Evolutionary conservation across 1,140 invertebrate species (phyloP).

Genomic region (Arctopsyche grandis): DNA sequence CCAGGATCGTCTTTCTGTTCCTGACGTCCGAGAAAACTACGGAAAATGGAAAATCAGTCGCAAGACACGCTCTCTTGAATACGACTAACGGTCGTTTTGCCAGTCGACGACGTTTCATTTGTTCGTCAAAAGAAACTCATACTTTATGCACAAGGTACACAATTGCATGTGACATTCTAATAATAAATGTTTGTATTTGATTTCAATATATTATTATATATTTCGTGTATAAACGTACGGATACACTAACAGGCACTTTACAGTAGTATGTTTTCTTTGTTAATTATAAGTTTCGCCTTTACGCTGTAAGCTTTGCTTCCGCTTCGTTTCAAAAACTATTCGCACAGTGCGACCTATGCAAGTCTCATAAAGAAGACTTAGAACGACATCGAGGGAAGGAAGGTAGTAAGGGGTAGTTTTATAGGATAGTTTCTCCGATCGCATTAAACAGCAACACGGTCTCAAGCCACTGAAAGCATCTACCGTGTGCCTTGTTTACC

Average conservation of each 20-base stretch:
- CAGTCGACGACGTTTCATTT: slow-evolving; percentile 18
- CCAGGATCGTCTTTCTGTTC: slow-evolving; percentile 5
- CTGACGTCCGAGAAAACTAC: slow-evolving; percentile 7
- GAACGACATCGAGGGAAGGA: background rate
- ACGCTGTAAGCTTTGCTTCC: background rate
- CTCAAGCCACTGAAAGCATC: slow-evolving; percentile 33
- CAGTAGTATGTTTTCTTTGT: too few relatives aligned
- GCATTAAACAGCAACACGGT: slow-evolving; percentile 48
- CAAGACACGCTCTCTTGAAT: background rate
- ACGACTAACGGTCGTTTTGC: background rate
- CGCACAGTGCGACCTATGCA: background rate
- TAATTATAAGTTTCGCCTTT: too few relatives aligned
- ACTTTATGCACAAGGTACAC: background rate
- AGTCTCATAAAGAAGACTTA: slow-evolving; percentile 36
- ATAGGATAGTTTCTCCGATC: slow-evolving; percentile 39
- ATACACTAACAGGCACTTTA: too few relatives aligned
- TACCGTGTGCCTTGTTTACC: slow-evolving; percentile 48
- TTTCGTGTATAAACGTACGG: too few relatives aligned
- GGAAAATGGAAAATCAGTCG: slow-evolving; percentile 1
- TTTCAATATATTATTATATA: background rate
- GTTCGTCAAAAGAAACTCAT: background rate
- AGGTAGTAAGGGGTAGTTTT: slow-evolving; percentile 30
- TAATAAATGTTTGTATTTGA: background rate
- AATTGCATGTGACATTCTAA: slow-evolving; percentile 20
- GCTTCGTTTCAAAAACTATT: background rate